A percentile compares a stretch with the other conserved stretches of the same genome.
phyloP scores from a whole-genome alignment of 2,797 vertebrate species.

The Chiroxiphia lanceolata region DNA sequence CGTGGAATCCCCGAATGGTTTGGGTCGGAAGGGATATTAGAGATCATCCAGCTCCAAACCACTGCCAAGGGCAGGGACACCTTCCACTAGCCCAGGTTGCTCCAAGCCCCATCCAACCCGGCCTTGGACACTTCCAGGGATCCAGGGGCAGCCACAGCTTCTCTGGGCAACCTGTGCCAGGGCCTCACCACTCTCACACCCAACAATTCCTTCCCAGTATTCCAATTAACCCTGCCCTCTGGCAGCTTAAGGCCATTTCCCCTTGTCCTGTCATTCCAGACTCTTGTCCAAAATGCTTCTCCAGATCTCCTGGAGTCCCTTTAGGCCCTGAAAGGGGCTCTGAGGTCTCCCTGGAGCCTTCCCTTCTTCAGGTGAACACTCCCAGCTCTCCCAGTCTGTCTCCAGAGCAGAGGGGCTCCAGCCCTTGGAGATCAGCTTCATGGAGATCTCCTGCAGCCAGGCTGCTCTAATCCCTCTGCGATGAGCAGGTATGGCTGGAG shows the following conservation, averaged over 20 bases:
- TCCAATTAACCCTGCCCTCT: background rate
- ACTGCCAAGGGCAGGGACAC: background rate
- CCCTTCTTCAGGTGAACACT: accelerated
- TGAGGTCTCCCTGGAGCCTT: background rate
- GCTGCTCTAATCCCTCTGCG: accelerated
- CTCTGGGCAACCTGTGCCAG: background rate
- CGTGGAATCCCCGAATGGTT: accelerated
- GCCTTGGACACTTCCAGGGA: background rate
- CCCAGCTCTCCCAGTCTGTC: background rate
- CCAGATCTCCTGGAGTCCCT: background rate
- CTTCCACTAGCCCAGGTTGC: accelerated
- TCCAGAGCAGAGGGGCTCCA: background rate
- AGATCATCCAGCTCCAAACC: accelerated
- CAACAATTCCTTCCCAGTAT: background rate
- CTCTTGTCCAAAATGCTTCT: background rate
- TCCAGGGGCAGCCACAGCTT: background rate
- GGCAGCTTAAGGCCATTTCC: background rate
- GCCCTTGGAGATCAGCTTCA: background rate
- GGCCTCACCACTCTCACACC: accelerated
- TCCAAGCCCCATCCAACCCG: accelerated
- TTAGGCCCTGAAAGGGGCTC: background rate
- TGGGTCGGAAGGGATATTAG: background rate
- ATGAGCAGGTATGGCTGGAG: background rate
- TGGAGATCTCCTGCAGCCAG: background rate
- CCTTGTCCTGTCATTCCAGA: background rate